phyloP scores from a whole-genome alignment of 2,113 vertebrate species.

The Ancistrus triradiatus region DNA sequence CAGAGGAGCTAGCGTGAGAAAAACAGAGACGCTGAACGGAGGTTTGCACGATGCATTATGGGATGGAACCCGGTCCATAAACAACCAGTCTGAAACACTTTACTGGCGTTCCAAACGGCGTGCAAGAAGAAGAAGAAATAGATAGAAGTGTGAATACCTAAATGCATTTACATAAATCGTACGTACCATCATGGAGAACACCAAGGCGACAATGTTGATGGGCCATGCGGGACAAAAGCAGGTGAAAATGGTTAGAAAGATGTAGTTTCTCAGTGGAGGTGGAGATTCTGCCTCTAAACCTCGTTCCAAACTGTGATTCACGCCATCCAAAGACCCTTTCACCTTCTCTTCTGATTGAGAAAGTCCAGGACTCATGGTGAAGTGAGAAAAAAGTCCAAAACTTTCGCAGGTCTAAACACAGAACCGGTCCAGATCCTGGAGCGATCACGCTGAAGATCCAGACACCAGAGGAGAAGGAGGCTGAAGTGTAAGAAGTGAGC shows the following conservation, averaged over 20 bases:
- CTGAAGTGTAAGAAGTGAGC: constrained; percentile 36
- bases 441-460: background rate
- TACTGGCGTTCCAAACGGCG: no score
- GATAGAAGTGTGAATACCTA: background rate
- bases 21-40: background rate
- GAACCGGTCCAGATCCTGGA: background rate
- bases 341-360: constrained; percentile 65
- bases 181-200: constrained; percentile 82
- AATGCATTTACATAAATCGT: no score
- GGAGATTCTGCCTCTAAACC: constrained; percentile 58
- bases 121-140: no score
- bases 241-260: constrained; percentile 77
- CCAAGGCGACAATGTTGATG: constrained; percentile 81
- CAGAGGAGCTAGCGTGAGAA: background rate
- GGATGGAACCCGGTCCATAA: no score
- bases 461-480: constrained; percentile 21
- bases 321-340: constrained; percentile 65
- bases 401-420: background rate
- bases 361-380: constrained; percentile 64
- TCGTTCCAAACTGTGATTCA: constrained; percentile 68
- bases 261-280: constrained; percentile 67
- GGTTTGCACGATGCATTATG: background rate
- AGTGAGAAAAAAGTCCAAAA: constrained; percentile 3
- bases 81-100: no score
- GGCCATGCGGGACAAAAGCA: constrained; percentile 84